A percentile compares a stretch with the other conserved stretches of the same genome.
Evolutionary conservation across 2,113 vertebrate genomes (phyloP).

Genomic region (Heterocephalus glaber): DNA sequence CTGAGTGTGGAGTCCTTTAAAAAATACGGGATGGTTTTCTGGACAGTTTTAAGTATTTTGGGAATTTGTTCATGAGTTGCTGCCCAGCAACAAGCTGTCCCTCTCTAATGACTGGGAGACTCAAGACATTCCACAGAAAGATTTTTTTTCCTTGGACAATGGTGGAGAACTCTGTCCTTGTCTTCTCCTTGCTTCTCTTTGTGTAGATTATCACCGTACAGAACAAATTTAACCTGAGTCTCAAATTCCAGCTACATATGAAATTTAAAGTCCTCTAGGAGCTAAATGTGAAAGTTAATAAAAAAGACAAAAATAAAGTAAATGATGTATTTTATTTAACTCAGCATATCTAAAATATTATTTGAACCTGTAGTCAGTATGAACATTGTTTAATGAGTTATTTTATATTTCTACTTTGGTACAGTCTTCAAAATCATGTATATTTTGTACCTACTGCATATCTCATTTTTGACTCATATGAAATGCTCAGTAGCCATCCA

Average conservation of each 20-base stretch:
- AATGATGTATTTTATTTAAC: constrained; percentile 25
- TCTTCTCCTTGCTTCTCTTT: neutral
- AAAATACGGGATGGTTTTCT: neutral
- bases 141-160: neutral
- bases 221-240: neutral
- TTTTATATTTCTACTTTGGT: neutral
- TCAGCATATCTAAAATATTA: neutral
- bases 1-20: neutral
- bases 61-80: neutral
- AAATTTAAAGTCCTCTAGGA: neutral
- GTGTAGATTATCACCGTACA: neutral
- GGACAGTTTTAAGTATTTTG: neutral
- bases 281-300: neutral
- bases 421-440: neutral
- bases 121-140: neutral
- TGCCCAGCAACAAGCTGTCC: neutral
- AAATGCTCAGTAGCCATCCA: neutral
- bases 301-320: constrained; percentile 1
- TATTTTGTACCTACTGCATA: neutral
- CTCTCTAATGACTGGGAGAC: neutral
- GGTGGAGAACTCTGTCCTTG: neutral
- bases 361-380: neutral
- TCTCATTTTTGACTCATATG: neutral
- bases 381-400: neutral
- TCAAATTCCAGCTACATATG: neutral